Conservation (phyloP, 2,113 vertebrate species). For the Petromus typicus region DNA sequence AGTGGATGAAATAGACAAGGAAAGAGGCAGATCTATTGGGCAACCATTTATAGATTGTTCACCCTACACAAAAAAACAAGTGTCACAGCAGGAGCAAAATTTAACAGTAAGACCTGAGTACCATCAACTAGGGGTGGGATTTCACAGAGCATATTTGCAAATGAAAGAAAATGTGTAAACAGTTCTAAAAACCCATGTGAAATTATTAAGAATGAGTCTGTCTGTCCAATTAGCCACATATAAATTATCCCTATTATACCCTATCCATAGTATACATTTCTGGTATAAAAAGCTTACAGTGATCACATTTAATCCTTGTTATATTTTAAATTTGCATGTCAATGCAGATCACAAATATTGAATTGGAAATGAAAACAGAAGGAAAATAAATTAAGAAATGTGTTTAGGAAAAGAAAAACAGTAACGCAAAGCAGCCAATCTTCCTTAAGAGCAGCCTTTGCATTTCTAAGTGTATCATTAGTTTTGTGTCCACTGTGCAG, state of each 20-base stretch:
- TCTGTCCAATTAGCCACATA: constrained; percentile 46
- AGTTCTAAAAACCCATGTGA: constrained; percentile 13
- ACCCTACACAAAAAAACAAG: background rate
- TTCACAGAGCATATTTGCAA: background rate
- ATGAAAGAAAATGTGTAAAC: constrained; percentile 45
- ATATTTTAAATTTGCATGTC: constrained; percentile 29
- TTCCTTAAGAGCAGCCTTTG: background rate
- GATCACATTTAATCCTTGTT: constrained; percentile 50
- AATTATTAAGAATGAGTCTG: constrained; percentile 46
- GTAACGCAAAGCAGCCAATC: background rate
- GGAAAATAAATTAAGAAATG: constrained; percentile 54
- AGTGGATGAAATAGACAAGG: background rate
- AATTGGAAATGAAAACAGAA: constrained; percentile 34
- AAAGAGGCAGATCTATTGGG: background rate
- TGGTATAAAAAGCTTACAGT: constrained; percentile 22
- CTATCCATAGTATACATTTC: constrained; percentile 15
- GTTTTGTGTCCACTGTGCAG: background rate
- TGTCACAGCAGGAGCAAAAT: background rate
- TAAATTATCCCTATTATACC: constrained; percentile 22
- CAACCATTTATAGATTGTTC: background rate
- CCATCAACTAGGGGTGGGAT: background rate
- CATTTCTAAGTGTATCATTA: background rate
- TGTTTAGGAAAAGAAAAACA: background rate
- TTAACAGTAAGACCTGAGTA: too few species aligned
- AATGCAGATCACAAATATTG: constrained; percentile 49